Conservation (phyloP, 1,140 invertebrate genomes). For the Teleopsis dalmanni region DNA sequence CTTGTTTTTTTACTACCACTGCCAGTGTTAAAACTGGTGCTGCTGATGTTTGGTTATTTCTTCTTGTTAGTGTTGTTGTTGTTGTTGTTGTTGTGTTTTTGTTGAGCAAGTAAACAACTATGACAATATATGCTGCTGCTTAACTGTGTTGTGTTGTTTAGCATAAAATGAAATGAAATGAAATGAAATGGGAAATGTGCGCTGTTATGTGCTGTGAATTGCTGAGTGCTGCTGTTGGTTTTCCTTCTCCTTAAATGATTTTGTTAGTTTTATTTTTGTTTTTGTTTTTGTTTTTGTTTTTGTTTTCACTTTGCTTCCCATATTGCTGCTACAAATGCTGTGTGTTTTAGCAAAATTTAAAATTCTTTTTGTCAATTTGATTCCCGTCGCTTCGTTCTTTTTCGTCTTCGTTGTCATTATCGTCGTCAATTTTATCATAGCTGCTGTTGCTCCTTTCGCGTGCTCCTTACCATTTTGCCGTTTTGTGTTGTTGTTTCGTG, state of each 20-base stretch:
- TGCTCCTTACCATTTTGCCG: too few relatives aligned
- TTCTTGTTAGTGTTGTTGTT: too few relatives aligned
- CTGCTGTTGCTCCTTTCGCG: too few relatives aligned
- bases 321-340: not conserved
- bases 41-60: too few relatives aligned
- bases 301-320: slow-evolving; percentile 1
- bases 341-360: slow-evolving; percentile 4
- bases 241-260: not conserved
- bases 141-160: not conserved
- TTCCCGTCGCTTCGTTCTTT: not conserved
- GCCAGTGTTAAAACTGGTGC: too few relatives aligned
- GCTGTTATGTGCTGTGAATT: not conserved
- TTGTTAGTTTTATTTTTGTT: slow-evolving; percentile 2
- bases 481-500: too few relatives aligned
- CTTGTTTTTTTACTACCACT: not conserved
- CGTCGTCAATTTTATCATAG: too few relatives aligned
- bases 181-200: too few relatives aligned
- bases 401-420: not conserved
- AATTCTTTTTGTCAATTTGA: slow-evolving; percentile 12
- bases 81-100: not conserved
- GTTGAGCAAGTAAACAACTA: not conserved
- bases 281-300: not conserved
- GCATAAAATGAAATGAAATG: too few relatives aligned
- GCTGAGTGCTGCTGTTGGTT: not conserved
- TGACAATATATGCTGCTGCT: not conserved